A percentile compares a stretch with the other conserved stretches of the same genome.
Conservation (phyloP, 2,113 vertebrate genomes). For the Rhineura floridana region DNA sequence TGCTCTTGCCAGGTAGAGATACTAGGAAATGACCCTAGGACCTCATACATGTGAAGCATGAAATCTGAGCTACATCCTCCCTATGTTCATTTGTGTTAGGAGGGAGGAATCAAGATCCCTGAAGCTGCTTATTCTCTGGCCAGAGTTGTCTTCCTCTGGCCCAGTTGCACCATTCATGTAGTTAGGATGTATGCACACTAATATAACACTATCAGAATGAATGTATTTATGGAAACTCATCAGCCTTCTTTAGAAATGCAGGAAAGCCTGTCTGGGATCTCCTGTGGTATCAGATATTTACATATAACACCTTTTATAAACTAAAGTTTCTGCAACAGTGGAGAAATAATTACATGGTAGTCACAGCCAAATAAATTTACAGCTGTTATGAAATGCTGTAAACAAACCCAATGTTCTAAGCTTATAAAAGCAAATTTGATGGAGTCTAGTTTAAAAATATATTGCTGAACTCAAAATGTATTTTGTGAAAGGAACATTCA, state of each 20-base stretch:
- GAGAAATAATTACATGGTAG: constrained; percentile 50
- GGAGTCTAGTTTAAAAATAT: constrained; percentile 24
- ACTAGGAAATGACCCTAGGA: no score
- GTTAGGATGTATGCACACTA: background rate
- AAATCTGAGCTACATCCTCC: background rate
- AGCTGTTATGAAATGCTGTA: constrained; percentile 49
- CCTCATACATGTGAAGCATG: background rate
- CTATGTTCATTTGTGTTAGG: background rate
- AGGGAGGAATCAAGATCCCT: background rate
- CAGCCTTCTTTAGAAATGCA: constrained; percentile 30
- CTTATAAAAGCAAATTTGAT: constrained; percentile 26
- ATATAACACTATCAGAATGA: background rate
- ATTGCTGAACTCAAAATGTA: constrained; percentile 10
- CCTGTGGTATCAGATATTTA: constrained; percentile 30
- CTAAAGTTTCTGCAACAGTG: background rate
- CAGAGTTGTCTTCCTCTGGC: background rate
- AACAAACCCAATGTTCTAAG: constrained; percentile 44
- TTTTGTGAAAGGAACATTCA: constrained; percentile 27
- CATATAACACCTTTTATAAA: constrained; percentile 36
- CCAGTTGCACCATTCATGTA: constrained; percentile 16
- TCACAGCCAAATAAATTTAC: constrained; percentile 47
- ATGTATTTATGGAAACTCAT: constrained; percentile 30
- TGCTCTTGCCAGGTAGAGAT: no score
- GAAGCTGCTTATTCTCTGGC: background rate
- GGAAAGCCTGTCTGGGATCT: constrained; percentile 47